A percentile compares a stretch with the other conserved stretches of the same genome.
Conservation (phyloP, 37 sponge, comb jelly and placozoan species). For the Bolinopsis microptera region DNA sequence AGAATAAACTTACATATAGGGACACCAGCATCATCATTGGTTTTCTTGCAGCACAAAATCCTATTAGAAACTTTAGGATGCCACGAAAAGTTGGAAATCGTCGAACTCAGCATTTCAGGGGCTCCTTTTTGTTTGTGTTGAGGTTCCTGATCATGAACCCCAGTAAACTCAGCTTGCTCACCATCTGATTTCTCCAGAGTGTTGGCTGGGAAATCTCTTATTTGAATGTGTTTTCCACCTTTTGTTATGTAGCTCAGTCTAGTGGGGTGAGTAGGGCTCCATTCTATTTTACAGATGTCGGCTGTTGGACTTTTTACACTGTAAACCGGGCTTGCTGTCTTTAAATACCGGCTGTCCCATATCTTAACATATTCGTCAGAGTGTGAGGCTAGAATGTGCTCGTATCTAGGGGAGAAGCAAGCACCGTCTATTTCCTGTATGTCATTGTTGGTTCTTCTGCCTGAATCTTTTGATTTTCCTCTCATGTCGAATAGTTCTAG, state of each 20-base stretch:
- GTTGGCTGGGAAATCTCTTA: conserved; percentile 31
- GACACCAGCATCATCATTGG: neutral
- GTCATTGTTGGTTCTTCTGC: conserved; percentile 3
- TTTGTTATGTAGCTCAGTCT: conserved; percentile 19
- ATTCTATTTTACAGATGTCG: conserved; percentile 46
- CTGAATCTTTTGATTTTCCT: conserved; percentile 9
- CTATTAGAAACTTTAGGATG: conserved; percentile 9
- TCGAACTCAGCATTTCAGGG: neutral
- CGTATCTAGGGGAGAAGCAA: conserved; percentile 58
- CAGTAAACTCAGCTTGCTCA: neutral
- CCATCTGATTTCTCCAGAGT: conserved; percentile 53
- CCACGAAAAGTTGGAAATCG: conserved; percentile 48
- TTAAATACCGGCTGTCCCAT: conserved; percentile 47
- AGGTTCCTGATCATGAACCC: neutral
- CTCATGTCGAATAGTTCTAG: conserved; percentile 60
- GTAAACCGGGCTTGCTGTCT: neutral
- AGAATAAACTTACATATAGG: neutral
- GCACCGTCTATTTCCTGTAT: conserved; percentile 54
- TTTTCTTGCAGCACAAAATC: conserved; percentile 34
- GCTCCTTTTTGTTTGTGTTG: conserved; percentile 55
- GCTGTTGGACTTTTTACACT: conserved; percentile 5
- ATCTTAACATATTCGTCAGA: conserved; percentile 60
- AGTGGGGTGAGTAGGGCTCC: conserved; percentile 46
- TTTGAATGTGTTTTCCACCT: conserved; percentile 42
- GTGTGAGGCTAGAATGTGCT: conserved; percentile 33